These are phyloP conservation scores for Drosophila picticornis DNA, from an alignment of 2,888 invertebrate species.

Conservation along the genomic window DNA sequence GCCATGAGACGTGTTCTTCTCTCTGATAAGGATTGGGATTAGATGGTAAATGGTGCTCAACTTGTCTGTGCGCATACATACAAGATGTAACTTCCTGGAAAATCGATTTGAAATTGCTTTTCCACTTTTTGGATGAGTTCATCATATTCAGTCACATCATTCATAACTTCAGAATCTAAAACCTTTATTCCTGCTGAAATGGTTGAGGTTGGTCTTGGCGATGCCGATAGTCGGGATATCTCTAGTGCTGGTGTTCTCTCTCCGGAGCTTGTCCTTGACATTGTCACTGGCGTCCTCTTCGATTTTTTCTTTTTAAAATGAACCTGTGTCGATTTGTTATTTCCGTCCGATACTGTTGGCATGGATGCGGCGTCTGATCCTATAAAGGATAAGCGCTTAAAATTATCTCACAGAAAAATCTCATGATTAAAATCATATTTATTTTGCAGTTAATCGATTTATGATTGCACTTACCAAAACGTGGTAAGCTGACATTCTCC, in stretches of 20 bases:
- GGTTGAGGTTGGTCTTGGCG: neutral
- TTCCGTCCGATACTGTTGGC: neutral
- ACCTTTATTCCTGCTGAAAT: neutral
- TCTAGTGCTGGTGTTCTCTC: neutral
- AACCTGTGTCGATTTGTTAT: conserved; percentile 11
- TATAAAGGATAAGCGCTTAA: neutral
- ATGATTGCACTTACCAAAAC: neutral
- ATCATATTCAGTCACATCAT: neutral
- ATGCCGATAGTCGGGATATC: neutral
- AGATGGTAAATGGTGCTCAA: neutral
- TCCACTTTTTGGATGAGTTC: conserved; percentile 18
- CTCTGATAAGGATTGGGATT: conserved; percentile 85
- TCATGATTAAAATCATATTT: too few relatives aligned
- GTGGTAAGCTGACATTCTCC: neutral
- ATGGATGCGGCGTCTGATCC: neutral
- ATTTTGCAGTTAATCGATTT: too few relatives aligned
- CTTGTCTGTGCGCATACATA: conserved; percentile 19
- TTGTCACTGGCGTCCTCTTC: too few relatives aligned
- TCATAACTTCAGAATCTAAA: neutral
- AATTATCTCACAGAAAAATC: too few relatives aligned
- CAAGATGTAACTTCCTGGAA: conserved; percentile 40
- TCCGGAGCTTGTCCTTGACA: too few relatives aligned
- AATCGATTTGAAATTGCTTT: conserved; percentile 27
- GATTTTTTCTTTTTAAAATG: neutral
- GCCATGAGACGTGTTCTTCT: conserved; percentile 87